These are phyloP conservation scores for Helicolenus hilgendorfi DNA, from an alignment of 2,797 vertebrate species.

Conservation along the genomic window DNA sequence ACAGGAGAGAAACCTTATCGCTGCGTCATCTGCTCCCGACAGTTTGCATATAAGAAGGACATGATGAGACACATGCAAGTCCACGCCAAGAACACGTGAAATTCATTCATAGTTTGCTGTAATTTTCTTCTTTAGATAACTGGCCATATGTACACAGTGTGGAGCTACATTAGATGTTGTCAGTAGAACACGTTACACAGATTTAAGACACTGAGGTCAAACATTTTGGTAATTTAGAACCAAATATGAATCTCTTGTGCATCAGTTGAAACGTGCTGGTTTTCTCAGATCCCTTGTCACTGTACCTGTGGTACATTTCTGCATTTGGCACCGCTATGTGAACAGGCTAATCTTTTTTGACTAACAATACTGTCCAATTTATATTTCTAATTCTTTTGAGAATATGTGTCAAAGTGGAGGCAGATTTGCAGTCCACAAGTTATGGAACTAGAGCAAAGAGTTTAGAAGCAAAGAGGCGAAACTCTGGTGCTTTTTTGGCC, in stretches of 20 bases:
- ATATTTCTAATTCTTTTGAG: background rate
- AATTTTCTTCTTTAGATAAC: background rate
- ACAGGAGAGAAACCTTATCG: slow-evolving; percentile 37
- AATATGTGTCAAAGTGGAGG: background rate
- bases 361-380: background rate
- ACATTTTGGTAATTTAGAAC: background rate
- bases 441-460: background rate
- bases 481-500: no score
- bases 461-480: no score
- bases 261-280: background rate
- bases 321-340: background rate
- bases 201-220: background rate
- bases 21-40: slow-evolving; percentile 26
- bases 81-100: background rate
- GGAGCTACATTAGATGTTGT: background rate
- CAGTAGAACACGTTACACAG: background rate
- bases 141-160: background rate
- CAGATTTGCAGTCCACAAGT: no score
- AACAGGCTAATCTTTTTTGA: background rate
- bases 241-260: background rate
- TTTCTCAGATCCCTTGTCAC: background rate
- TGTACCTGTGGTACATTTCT: background rate
- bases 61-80: slow-evolving; percentile 30
- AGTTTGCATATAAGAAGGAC: slow-evolving; percentile 39
- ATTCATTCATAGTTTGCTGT: background rate